Percentiles rank a stretch among this genome's conserved stretches.
phyloP scores from a whole-genome alignment of 2,113 vertebrate species.

The Neotoma lepida region DNA sequence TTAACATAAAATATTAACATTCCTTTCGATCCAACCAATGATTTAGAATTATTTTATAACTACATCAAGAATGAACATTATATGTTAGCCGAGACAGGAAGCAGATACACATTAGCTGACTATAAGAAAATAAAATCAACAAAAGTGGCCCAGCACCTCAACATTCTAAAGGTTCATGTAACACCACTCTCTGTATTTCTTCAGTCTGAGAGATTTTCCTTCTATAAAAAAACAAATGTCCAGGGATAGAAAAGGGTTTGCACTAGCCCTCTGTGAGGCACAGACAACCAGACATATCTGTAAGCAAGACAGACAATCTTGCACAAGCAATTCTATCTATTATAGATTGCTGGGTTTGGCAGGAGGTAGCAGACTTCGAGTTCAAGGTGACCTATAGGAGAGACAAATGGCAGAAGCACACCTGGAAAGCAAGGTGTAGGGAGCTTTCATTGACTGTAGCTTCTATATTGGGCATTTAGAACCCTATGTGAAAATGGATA shows the following conservation, averaged over 20 bases:
- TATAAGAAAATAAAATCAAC: not conserved
- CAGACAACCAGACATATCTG: not conserved
- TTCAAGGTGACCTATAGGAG: not conserved
- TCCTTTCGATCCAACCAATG: not conserved
- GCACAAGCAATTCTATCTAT: not conserved
- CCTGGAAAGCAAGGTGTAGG: not conserved
- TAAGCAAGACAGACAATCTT: not conserved
- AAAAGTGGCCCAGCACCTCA: not conserved
- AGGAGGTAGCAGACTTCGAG: not conserved
- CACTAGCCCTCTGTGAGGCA: not conserved
- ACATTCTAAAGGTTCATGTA: not conserved
- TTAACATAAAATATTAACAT: not conserved
- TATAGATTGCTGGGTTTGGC: not conserved
- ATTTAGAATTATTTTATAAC: not conserved
- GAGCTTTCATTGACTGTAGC: not conserved
- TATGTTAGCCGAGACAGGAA: not conserved
- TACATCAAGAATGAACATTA: constrained; percentile 8
- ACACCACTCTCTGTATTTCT: not conserved
- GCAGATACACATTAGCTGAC: not conserved
- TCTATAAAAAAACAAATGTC: not conserved
- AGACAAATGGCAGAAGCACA: not conserved
- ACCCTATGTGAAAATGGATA: constrained; percentile 5
- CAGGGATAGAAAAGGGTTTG: not conserved
- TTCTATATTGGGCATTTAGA: constrained; percentile 38
- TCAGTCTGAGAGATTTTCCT: not conserved